These are phyloP conservation scores for Vespertilio murinus DNA, from an alignment of 2,797 vertebrate species.

Conservation along the genomic window DNA sequence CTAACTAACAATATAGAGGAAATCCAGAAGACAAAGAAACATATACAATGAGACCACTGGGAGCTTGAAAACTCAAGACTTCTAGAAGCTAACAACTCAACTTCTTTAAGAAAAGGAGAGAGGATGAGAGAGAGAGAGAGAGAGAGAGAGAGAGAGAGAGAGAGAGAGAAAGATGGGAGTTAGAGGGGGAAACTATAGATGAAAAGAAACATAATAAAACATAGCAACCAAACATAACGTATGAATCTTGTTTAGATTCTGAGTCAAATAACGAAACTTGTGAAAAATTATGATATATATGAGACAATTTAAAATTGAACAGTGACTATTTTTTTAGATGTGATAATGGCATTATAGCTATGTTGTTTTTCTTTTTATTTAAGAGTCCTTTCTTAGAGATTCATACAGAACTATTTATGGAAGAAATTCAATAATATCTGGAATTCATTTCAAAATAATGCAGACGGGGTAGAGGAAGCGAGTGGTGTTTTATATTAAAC, in stretches of 20 bases:
- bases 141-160: background rate
- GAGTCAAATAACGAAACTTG: background rate
- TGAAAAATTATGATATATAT: background rate
- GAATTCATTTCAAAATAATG: constrained; percentile 54
- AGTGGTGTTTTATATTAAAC: background rate
- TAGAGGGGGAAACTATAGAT: background rate
- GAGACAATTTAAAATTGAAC: constrained; percentile 14
- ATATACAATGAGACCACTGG: background rate
- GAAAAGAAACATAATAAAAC: background rate
- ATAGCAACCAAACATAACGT: background rate
- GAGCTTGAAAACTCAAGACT: background rate
- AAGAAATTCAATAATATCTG: background rate
- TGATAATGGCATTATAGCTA: background rate
- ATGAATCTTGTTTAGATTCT: background rate
- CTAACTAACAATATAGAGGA: background rate
- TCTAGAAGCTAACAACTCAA: background rate
- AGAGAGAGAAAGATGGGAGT: background rate
- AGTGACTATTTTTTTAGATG: background rate
- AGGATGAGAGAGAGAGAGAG: background rate
- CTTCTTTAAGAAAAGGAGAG: background rate
- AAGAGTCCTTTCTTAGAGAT: background rate
- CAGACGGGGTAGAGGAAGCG: background rate
- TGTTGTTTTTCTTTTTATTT: background rate
- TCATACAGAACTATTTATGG: background rate
- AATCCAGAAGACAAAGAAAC: background rate